These are phyloP conservation scores for Tribolium castaneum DNA, from an alignment of 1,140 invertebrate genomes.

Conservation along the genomic window DNA sequence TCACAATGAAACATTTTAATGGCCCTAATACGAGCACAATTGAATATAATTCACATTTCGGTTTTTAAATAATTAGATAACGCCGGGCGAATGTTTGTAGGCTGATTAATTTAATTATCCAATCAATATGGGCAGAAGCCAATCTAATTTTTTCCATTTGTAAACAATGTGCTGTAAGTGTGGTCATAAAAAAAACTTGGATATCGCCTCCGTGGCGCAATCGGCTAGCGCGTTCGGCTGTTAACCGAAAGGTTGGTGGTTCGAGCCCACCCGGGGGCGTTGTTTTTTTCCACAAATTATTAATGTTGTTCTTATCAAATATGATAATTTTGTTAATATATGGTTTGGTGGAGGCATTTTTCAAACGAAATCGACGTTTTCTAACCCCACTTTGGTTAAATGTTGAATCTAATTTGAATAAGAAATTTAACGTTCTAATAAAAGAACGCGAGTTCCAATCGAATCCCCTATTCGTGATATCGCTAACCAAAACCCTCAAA, in stretches of 20 bases:
- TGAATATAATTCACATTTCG: conserved; percentile 17
- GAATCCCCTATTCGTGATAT: neutral
- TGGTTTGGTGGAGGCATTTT: neutral
- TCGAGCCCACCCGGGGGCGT: conserved; percentile 77
- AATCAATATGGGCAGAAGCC: neutral
- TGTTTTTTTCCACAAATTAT: conserved; percentile 53
- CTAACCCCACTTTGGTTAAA: neutral
- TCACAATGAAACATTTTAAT: conserved; percentile 28
- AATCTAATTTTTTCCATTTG: neutral
- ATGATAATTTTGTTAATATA: neutral
- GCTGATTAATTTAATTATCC: conserved; percentile 20
- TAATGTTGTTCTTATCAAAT: neutral
- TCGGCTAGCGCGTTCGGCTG: conserved; percentile 80
- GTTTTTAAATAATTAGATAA: conserved; percentile 16
- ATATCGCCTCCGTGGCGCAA: conserved; percentile 73
- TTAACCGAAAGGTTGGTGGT: conserved; percentile 83
- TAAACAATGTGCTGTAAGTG: neutral
- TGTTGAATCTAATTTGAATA: conserved; percentile 13
- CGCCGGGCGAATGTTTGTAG: neutral
- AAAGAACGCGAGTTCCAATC: neutral
- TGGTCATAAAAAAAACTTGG: neutral
- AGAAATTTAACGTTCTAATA: conserved; percentile 11
- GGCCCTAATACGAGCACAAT: neutral
- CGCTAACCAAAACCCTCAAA: conserved; percentile 11
- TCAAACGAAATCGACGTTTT: neutral